phyloP scores from a whole-genome alignment of 2,113 vertebrate species.

The Jaculus jaculus region DNA sequence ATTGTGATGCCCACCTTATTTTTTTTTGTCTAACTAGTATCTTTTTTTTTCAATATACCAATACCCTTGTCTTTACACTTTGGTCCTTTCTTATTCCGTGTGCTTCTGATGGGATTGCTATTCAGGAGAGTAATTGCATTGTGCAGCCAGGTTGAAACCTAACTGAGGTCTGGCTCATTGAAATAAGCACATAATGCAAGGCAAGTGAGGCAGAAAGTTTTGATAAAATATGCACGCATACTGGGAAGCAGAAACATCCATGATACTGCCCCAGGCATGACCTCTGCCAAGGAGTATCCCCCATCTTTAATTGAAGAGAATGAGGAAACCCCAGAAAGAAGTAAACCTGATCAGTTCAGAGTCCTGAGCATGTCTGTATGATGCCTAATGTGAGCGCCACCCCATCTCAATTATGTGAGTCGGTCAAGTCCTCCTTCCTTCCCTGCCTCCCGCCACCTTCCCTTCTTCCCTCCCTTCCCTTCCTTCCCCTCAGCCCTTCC shows the following conservation, averaged over 20 bases:
- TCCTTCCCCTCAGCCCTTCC: no score
- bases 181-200: not conserved
- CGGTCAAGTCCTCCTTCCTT: not conserved
- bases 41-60: not conserved
- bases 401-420: not conserved
- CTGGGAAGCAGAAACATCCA: not conserved
- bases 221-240: not conserved
- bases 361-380: not conserved
- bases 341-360: not conserved
- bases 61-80: not conserved
- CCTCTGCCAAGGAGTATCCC: not conserved
- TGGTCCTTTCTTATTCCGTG: not conserved
- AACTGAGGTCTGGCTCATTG: not conserved
- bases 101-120: not conserved
- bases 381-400: not conserved
- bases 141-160: not conserved
- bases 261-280: not conserved
- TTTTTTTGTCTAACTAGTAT: not conserved
- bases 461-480: no score
- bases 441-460: no score
- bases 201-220: not conserved
- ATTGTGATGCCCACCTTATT: not conserved
- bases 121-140: not conserved
- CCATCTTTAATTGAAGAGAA: not conserved
- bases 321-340: not conserved